These are phyloP conservation scores for Griposia aprilina DNA, from an alignment of 2,888 invertebrate species.

Conservation along the genomic window DNA sequence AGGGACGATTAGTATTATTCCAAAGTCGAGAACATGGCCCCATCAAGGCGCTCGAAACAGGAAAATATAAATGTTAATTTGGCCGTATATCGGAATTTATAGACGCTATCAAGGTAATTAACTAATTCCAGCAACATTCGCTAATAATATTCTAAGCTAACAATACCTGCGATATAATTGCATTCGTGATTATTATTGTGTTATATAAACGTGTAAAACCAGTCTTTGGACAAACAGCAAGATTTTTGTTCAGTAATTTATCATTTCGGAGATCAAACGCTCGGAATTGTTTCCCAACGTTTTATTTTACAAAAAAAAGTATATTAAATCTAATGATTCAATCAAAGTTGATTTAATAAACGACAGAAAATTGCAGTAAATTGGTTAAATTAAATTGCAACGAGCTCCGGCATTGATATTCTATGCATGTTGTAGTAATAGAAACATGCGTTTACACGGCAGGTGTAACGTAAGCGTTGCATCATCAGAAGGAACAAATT, in stretches of 20 bases:
- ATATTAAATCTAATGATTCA: slow-evolving; percentile 6
- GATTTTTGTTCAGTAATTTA: neutral
- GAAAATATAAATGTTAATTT: slow-evolving; percentile 61
- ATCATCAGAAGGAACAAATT: slow-evolving; percentile 57
- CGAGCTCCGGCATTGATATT: slow-evolving; percentile 55
- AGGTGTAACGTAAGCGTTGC: slow-evolving; percentile 61
- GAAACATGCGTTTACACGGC: slow-evolving; percentile 47
- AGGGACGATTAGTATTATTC: slow-evolving; percentile 26
- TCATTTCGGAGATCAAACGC: neutral
- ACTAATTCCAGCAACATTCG: slow-evolving; percentile 32
- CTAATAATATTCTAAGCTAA: slow-evolving; percentile 24
- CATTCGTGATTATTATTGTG: slow-evolving; percentile 7
- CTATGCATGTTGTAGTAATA: slow-evolving; percentile 58
- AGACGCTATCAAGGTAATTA: slow-evolving; percentile 58
- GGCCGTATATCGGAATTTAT: slow-evolving; percentile 21
- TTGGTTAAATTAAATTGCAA: slow-evolving; percentile 38
- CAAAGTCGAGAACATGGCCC: slow-evolving; percentile 38
- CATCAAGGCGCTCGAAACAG: slow-evolving; percentile 52
- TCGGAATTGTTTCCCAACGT: neutral
- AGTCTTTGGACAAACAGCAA: neutral
- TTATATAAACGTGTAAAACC: slow-evolving; percentile 9
- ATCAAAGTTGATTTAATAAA: slow-evolving; percentile 19
- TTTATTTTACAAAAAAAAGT: neutral
- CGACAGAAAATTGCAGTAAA: slow-evolving; percentile 28
- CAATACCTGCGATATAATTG: slow-evolving; percentile 26